Percentiles rank a stretch among this genome's conserved stretches.
Evolutionary conservation across 1,140 invertebrate species (phyloP).

Genomic region (Nebria ingens): DNA sequence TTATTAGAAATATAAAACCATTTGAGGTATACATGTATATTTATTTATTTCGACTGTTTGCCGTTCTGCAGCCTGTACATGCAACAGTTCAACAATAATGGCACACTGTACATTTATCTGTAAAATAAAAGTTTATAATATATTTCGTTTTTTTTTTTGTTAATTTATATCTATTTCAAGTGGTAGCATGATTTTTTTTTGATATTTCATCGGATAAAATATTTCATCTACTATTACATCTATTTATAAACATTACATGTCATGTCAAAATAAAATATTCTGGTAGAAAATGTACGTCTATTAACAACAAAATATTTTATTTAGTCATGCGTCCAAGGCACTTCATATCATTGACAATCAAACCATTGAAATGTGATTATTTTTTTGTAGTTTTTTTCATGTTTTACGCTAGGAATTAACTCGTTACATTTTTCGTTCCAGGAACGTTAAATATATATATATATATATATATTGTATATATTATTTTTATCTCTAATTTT

Average conservation of each 20-base stretch:
- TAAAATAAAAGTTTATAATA: constrained; percentile 31
- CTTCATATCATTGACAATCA: background rate
- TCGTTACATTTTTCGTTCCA: background rate
- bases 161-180: constrained; percentile 22
- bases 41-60: background rate
- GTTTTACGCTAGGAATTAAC: background rate
- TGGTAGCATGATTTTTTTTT: constrained; percentile 12
- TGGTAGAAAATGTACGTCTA: constrained; percentile 11
- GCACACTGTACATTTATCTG: constrained; percentile 34
- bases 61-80: constrained; percentile 2
- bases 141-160: constrained; percentile 17
- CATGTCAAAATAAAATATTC: constrained; percentile 5
- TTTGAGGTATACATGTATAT: constrained; percentile 5
- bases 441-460: no score
- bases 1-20: no score
- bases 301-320: constrained; percentile 12
- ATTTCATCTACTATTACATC: constrained; percentile 10
- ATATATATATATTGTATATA: no score
- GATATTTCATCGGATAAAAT: background rate
- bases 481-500: no score
- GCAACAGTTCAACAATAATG: constrained; percentile 24
- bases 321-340: background rate
- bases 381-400: no score
- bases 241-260: background rate
- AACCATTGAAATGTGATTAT: no score